Percentiles rank a stretch among this genome's conserved stretches.
Conservation (phyloP, 2,797 vertebrate species). For the Cynodonichthys magdalenae region DNA sequence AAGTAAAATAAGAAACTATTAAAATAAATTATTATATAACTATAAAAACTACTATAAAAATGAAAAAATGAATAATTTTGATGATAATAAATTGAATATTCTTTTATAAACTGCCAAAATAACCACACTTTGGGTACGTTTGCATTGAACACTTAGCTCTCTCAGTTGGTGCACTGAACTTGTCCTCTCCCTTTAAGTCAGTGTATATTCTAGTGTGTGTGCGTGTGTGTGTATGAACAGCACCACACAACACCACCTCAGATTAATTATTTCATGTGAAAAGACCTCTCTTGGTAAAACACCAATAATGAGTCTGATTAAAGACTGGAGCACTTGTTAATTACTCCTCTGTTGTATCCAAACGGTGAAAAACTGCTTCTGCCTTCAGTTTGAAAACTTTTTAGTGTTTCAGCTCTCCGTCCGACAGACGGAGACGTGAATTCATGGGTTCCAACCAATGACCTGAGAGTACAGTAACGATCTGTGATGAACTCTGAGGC, state of each 20-base stretch:
- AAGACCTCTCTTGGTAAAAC: constrained; percentile 55
- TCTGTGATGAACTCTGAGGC: constrained; percentile 35
- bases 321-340: constrained; percentile 61
- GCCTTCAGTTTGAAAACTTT: constrained; percentile 42
- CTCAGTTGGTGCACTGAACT: no score
- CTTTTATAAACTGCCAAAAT: neutral
- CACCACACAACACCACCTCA: constrained; percentile 41
- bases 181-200: no score
- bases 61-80: no score
- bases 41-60: no score
- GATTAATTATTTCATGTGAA: constrained; percentile 64
- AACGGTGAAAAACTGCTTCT: constrained; percentile 51
- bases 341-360: constrained; percentile 47
- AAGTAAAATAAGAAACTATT: no score
- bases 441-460: constrained; percentile 24
- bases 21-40: no score
- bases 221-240: constrained; percentile 28
- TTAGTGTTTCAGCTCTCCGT: constrained; percentile 34
- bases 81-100: no score
- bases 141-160: no score
- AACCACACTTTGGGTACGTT: no score
- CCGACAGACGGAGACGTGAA: constrained; percentile 18
- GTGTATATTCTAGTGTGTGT: neutral
- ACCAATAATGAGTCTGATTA: constrained; percentile 69
- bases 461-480: constrained; percentile 48